Evolutionary conservation across 2,888 invertebrate species (phyloP).

Genomic region (Vesta saturnalis): DNA sequence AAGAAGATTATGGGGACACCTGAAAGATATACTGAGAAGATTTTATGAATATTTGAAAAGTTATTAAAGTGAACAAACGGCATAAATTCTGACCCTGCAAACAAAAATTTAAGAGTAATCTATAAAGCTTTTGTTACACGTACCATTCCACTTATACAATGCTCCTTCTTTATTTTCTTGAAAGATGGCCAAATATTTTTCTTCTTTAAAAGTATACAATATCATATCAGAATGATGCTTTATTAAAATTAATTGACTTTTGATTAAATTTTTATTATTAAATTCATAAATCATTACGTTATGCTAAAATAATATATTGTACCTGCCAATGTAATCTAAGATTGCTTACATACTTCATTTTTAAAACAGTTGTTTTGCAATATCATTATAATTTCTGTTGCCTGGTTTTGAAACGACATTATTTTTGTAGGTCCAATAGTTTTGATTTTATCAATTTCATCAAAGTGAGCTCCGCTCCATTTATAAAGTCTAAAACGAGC

Average conservation of each 20-base stretch:
- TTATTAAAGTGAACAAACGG: slow-evolving; percentile 37
- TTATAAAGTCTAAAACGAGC: slow-evolving; percentile 51
- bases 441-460: slow-evolving; percentile 46
- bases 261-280: slow-evolving; percentile 43
- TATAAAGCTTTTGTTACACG: slow-evolving; percentile 19
- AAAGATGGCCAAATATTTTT: slow-evolving; percentile 46
- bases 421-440: slow-evolving; percentile 39
- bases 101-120: slow-evolving; percentile 4
- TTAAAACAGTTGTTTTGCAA: slow-evolving; percentile 40
- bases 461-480: slow-evolving; percentile 53
- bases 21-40: slow-evolving; percentile 13
- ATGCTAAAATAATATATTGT: slow-evolving; percentile 41
- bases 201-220: slow-evolving; percentile 39
- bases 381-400: slow-evolving; percentile 49
- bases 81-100: slow-evolving; percentile 45
- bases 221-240: slow-evolving; percentile 38
- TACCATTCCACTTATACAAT: slow-evolving; percentile 51
- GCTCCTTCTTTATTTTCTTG: slow-evolving; percentile 34
- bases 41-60: slow-evolving; percentile 35
- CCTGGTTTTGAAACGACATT: slow-evolving; percentile 45
- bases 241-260: slow-evolving; percentile 46
- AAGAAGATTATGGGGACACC: slow-evolving; percentile 28
- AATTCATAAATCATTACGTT: slow-evolving; percentile 48
- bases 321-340: slow-evolving; percentile 16
- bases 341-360: slow-evolving; percentile 15